These are phyloP conservation scores for Callionymus lyra DNA, from an alignment of 2,113 vertebrate genomes.

Conservation along the genomic window DNA sequence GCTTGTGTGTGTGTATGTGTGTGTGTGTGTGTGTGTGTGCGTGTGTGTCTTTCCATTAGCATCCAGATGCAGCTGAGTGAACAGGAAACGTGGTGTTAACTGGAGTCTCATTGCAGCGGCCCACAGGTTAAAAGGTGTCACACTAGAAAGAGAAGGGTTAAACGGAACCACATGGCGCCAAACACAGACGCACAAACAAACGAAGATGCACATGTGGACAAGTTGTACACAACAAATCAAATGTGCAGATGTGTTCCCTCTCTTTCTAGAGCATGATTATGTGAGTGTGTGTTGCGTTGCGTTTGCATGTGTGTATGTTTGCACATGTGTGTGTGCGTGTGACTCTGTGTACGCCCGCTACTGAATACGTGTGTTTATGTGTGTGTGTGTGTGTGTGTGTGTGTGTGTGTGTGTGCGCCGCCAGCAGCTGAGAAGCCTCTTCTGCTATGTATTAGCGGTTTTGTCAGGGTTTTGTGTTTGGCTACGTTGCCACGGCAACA, in stretches of 20 bases:
- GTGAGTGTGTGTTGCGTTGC: no score
- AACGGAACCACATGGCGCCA: conserved; percentile 53
- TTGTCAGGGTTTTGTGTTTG: conserved; percentile 48
- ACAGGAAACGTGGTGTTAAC: conserved; percentile 58
- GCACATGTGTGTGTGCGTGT: no score
- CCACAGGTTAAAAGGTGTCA: conserved; percentile 56
- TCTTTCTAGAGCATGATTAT: no score
- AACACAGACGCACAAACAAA: conserved; percentile 14
- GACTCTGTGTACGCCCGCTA: no score
- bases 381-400: neutral
- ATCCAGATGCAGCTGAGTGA: conserved; percentile 48
- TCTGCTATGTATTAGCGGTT: conserved; percentile 51
- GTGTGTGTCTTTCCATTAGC: conserved; percentile 9
- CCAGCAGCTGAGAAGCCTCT: conserved; percentile 24
- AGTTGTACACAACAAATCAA: conserved; percentile 14
- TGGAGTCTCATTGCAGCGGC: conserved; percentile 42
- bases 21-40: conserved; percentile 7
- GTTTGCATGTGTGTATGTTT: neutral
- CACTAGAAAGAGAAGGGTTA: conserved; percentile 54
- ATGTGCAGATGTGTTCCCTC: neutral
- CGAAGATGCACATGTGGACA: conserved; percentile 24
- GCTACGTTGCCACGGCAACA: conserved; percentile 28
- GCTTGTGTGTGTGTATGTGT: conserved; percentile 8
- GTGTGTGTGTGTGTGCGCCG: neutral
- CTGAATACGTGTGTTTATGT: no score